Evolutionary conservation across 2,113 vertebrate species (phyloP).

Genomic region (Chaenogobius annularis): DNA sequence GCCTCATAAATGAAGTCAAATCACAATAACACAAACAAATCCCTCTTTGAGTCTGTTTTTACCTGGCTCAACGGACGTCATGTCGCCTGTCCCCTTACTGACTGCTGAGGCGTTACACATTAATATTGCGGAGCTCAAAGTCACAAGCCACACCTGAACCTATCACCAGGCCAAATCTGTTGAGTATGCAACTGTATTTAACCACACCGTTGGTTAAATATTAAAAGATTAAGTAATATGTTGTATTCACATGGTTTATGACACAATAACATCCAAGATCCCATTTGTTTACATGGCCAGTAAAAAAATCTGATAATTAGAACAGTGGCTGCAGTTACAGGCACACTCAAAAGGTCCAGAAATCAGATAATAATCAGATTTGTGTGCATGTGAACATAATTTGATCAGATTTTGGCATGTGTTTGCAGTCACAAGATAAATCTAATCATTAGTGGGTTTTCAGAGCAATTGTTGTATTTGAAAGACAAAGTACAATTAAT

Average conservation of each 20-base stretch:
- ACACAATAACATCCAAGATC: neutral
- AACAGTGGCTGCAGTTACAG: too few species aligned
- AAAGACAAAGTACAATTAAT: too few species aligned
- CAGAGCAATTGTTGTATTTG: too few species aligned
- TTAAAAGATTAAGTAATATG: constrained; percentile 37
- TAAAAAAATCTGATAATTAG: too few species aligned
- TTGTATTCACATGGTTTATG: neutral
- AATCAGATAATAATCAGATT: too few species aligned
- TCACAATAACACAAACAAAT: neutral
- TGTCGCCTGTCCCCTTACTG: constrained; percentile 35
- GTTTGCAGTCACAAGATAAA: too few species aligned
- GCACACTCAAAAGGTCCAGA: too few species aligned
- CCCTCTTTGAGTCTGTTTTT: constrained; percentile 1
- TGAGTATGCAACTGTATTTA: constrained; percentile 27
- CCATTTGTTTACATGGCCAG: too few species aligned
- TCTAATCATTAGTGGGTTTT: too few species aligned
- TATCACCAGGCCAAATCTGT: constrained; percentile 50
- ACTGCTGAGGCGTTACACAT: neutral
- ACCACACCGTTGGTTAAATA: constrained; percentile 61
- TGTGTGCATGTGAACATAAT: too few species aligned
- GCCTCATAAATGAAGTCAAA: neutral
- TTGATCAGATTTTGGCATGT: too few species aligned
- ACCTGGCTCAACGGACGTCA: constrained; percentile 62
- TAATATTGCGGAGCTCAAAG: constrained; percentile 59
- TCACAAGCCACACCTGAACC: constrained; percentile 47